Percentiles rank a stretch among this genome's conserved stretches.
Evolutionary conservation across 1,140 invertebrate species (phyloP).

Genomic region (Brachionus calyciflorus): DNA sequence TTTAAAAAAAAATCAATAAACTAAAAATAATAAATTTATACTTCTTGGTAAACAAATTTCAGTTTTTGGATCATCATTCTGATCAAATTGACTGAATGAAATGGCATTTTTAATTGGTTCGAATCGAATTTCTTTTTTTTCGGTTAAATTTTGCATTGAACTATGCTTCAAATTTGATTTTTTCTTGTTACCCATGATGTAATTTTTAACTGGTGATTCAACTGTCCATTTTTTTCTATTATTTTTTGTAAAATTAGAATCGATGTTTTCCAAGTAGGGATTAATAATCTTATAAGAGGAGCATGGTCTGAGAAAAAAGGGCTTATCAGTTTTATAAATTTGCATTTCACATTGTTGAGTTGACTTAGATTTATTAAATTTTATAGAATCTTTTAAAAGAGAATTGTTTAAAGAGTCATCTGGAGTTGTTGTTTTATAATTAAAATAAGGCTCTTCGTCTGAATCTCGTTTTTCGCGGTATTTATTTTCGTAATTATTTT

Average conservation of each 20-base stretch:
- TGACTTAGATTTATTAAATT: neutral
- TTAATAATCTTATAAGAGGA: neutral
- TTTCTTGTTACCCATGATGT: neutral
- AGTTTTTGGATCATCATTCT: too few relatives aligned
- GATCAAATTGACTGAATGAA: too few relatives aligned
- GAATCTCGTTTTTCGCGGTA: neutral
- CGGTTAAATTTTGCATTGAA: neutral
- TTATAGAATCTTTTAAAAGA: neutral
- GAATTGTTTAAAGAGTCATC: neutral
- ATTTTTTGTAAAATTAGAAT: neutral
- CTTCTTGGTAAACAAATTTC: too few relatives aligned
- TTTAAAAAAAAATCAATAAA: too few relatives aligned
- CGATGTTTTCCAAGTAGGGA: neutral
- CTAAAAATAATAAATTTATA: too few relatives aligned
- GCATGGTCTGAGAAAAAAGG: conserved; percentile 32
- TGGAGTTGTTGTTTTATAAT: neutral
- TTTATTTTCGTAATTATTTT: neutral
- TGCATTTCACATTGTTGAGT: conserved; percentile 2
- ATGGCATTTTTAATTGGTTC: too few relatives aligned
- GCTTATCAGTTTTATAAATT: conserved; percentile 26
- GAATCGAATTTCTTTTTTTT: neutral
- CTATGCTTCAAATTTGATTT: too few relatives aligned
- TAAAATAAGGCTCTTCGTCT: conserved; percentile 5
- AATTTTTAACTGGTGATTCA: neutral
- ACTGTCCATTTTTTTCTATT: neutral